Percentiles rank a stretch among this genome's conserved stretches.
Conservation (phyloP, 2,113 vertebrate genomes). For the Fulica atra region DNA sequence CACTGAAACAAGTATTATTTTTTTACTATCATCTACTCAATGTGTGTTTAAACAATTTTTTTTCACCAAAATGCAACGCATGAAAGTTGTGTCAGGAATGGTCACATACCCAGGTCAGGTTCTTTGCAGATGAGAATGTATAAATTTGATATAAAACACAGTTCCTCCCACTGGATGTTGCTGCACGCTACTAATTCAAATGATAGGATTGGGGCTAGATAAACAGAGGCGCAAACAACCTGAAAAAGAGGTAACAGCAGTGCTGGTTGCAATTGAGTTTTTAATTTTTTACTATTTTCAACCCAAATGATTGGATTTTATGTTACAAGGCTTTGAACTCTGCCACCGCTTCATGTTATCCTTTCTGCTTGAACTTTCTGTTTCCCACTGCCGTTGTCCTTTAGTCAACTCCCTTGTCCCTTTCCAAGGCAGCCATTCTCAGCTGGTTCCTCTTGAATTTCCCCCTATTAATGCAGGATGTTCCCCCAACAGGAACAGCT, state of each 20-base stretch:
- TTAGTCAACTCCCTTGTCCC: neutral
- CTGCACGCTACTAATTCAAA: neutral
- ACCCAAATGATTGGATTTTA: neutral
- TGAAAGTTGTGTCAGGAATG: neutral
- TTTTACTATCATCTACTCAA: neutral
- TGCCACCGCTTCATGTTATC: neutral
- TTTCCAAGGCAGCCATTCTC: neutral
- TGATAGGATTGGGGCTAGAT: neutral
- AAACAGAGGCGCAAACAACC: neutral
- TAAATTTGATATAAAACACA: neutral
- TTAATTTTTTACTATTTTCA: neutral
- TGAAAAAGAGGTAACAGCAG: neutral
- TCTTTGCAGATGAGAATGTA: neutral
- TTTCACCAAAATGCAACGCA: neutral
- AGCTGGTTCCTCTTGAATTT: neutral
- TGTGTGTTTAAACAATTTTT: neutral
- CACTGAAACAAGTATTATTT: neutral
- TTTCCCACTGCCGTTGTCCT: rapidly evolving
- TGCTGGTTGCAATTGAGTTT: neutral
- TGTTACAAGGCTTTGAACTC: neutral
- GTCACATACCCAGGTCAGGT: neutral
- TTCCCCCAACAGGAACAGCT: no score
- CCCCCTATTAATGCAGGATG: neutral
- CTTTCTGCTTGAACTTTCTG: neutral
- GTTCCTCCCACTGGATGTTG: neutral